Percentiles rank a stretch among this genome's conserved stretches.
Conservation (phyloP, 30 jellyfish, hydroid and myxozoan genomes). For the Morbakka virulenta region DNA sequence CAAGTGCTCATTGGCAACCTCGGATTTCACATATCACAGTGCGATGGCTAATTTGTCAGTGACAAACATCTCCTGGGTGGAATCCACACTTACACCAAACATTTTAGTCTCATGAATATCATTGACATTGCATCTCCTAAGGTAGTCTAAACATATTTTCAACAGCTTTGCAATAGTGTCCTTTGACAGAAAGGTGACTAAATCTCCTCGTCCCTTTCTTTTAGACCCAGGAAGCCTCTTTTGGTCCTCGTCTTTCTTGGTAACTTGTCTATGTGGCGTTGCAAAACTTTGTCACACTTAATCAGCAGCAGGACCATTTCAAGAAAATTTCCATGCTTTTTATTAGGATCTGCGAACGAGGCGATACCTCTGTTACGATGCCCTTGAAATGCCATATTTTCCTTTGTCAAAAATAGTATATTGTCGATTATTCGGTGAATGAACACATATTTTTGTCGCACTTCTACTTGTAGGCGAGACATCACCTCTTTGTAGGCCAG, state of each 20-base stretch:
- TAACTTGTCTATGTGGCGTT: conserved; percentile 5
- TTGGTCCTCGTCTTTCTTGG: background rate
- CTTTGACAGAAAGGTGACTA: background rate
- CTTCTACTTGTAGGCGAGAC: too few relatives aligned
- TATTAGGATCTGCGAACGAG: background rate
- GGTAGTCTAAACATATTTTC: background rate
- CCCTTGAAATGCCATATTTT: background rate
- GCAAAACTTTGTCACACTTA: background rate
- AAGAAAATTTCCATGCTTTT: background rate
- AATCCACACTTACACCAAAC: too few relatives aligned
- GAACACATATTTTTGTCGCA: too few relatives aligned
- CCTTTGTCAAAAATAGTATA: background rate
- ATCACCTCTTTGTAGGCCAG: too few relatives aligned
- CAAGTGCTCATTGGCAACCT: conserved; percentile 26
- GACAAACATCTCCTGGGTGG: background rate
- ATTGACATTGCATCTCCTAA: background rate
- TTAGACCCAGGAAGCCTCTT: background rate
- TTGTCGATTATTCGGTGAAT: too few relatives aligned
- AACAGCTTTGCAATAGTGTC: background rate
- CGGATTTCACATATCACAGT: conserved; percentile 28
- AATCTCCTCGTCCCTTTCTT: background rate
- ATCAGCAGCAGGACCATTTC: background rate
- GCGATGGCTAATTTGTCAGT: conserved; percentile 3
- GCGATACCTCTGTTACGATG: background rate
- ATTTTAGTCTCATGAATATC: background rate